Evolutionary conservation across 2,888 invertebrate species (phyloP).

Genomic region (Lasioglossum calceatum): DNA sequence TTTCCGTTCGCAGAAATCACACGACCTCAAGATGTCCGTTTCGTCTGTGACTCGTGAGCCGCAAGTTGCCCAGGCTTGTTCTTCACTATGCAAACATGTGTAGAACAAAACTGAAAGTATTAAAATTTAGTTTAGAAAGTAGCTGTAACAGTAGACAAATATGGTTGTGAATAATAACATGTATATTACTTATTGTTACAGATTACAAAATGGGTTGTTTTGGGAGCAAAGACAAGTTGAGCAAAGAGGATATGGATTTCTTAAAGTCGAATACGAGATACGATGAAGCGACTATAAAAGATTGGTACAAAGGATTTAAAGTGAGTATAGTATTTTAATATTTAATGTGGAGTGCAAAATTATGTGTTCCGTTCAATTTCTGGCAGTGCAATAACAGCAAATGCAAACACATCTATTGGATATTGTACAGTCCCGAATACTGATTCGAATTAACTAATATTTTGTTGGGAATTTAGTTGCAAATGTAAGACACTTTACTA

Average conservation of each 20-base stretch:
- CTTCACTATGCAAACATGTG: no score
- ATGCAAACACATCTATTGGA: background rate
- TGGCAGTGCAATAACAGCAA: background rate
- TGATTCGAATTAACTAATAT: no score
- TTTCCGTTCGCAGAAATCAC: no score
- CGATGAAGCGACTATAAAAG: constrained; percentile 99
- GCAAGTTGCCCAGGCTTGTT: no score
- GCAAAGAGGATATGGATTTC: constrained; percentile 99
- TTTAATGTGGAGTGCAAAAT: background rate
- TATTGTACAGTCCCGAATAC: no score
- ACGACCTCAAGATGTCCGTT: no score
- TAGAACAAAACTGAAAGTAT: no score
- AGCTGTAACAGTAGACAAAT: background rate
- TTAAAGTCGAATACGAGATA: constrained; percentile 99
- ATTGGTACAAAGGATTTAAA: constrained; percentile 99
- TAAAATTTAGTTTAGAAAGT: background rate
- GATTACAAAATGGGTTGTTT: constrained; percentile 93
- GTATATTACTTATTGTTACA: constrained; percentile 72
- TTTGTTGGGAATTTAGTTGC: no score
- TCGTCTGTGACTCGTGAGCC: no score
- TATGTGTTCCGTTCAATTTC: background rate
- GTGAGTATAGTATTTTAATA: constrained; percentile 86
- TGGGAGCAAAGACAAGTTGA: constrained; percentile 97
- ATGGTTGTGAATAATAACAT: background rate
- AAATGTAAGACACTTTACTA: no score